Conservation (phyloP, 2,113 vertebrate species). For the Cettia cetti region DNA sequence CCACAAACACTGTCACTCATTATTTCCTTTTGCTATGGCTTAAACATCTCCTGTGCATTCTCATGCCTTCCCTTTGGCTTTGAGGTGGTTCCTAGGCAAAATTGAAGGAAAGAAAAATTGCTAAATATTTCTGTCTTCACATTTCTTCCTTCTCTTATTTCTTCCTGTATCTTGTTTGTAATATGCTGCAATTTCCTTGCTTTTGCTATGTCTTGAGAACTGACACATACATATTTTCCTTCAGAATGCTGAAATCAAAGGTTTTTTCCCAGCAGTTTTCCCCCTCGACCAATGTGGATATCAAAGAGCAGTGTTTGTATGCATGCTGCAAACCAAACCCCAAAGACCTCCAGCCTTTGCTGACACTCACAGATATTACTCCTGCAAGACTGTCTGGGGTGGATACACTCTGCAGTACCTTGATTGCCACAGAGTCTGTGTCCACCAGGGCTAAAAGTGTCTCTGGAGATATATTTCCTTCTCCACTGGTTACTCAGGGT, state of each 20-base stretch:
- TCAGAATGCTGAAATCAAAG: slow-evolving; percentile 28
- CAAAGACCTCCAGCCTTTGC: neutral
- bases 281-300: neutral
- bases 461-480: neutral
- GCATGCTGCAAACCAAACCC: neutral
- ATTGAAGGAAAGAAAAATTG: neutral
- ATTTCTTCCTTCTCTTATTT: neutral
- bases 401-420: neutral
- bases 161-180: neutral
- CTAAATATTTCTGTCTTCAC: neutral
- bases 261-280: neutral
- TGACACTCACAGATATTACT: neutral
- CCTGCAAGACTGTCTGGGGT: neutral
- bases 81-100: neutral
- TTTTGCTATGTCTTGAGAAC: neutral
- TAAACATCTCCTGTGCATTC: neutral
- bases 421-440: neutral
- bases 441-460: neutral
- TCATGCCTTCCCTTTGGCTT: neutral
- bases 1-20: neutral
- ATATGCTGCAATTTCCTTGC: neutral
- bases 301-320: neutral
- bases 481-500: neutral
- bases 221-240: neutral
- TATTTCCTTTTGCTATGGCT: neutral